These are phyloP conservation scores for Peucedramus taeniatus DNA, from an alignment of 2,113 vertebrate genomes.

Conservation along the genomic window DNA sequence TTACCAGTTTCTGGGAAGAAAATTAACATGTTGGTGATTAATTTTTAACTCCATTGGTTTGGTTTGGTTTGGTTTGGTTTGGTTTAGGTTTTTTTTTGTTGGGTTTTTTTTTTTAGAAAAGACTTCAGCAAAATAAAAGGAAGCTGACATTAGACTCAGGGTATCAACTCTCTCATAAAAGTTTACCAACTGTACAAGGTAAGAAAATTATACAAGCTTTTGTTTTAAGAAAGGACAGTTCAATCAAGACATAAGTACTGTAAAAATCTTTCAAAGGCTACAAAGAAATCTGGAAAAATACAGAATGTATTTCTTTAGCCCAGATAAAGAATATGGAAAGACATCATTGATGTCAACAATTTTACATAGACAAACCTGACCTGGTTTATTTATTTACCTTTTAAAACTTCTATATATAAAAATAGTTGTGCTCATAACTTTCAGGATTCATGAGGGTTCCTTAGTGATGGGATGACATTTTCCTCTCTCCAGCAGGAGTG, in stretches of 20 bases:
- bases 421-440: slow-evolving; percentile 78
- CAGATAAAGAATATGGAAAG: slow-evolving; percentile 86
- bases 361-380: slow-evolving; percentile 91
- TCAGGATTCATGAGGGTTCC: slow-evolving; percentile 77
- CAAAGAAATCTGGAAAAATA: slow-evolving; percentile 92
- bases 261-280: slow-evolving; percentile 89
- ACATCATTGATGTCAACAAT: slow-evolving; percentile 99
- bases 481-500: background rate
- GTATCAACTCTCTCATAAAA: slow-evolving; percentile 82
- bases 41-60: slow-evolving; percentile 55
- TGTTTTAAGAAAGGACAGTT: slow-evolving; percentile 83
- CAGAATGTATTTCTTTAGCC: slow-evolving; percentile 86
- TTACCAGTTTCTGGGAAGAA: background rate
- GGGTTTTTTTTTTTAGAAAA: slow-evolving; percentile 57
- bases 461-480: slow-evolving; percentile 42
- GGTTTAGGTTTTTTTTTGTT: background rate
- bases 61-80: background rate
- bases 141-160: slow-evolving; percentile 73
- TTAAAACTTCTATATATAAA: slow-evolving; percentile 81
- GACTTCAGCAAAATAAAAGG: slow-evolving; percentile 76
- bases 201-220: slow-evolving; percentile 97
- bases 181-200: slow-evolving; percentile 89
- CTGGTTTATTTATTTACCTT: slow-evolving; percentile 82
- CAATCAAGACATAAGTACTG: slow-evolving; percentile 82
- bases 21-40: slow-evolving; percentile 44